Evolutionary conservation across 2,797 vertebrate species (phyloP).

Genomic region (Pitangus sulphuratus): DNA sequence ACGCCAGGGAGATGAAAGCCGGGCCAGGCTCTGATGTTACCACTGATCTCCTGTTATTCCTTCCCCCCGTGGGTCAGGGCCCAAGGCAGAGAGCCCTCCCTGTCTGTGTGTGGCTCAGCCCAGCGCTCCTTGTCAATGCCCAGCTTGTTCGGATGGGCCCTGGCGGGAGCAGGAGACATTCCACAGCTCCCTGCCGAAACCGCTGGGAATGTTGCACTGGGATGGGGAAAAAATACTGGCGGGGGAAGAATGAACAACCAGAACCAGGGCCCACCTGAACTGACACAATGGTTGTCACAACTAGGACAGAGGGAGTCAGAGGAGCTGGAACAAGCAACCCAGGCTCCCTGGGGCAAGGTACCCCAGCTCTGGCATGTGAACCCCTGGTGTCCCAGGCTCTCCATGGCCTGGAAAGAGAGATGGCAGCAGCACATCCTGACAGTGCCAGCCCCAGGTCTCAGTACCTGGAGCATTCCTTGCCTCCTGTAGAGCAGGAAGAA

Average conservation of each 20-base stretch:
- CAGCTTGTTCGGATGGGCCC: conserved; percentile 46
- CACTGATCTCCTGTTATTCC: neutral
- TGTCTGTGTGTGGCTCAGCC: conserved; percentile 7
- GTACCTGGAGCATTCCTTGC: neutral
- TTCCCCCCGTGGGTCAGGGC: neutral
- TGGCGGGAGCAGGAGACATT: conserved; percentile 35
- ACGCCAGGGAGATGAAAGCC: neutral
- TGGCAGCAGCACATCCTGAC: neutral
- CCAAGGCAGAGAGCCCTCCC: conserved; percentile 20
- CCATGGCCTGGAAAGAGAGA: neutral
- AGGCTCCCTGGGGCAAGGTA: neutral
- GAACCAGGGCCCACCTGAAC: neutral
- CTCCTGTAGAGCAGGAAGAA: fast-evolving
- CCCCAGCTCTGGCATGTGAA: fast-evolving
- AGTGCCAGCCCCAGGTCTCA: neutral
- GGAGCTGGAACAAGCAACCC: neutral
- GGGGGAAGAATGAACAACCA: neutral
- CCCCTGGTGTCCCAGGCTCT: neutral
- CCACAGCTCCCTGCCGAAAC: conserved; percentile 45
- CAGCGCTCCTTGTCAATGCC: conserved; percentile 17
- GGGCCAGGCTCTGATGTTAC: neutral
- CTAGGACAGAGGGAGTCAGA: neutral
- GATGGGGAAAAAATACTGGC: neutral
- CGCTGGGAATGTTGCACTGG: conserved; percentile 40
- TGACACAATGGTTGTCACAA: neutral